Percentiles rank a stretch among this genome's conserved stretches.
Conservation (phyloP, 2,888 invertebrate species). For the Megastigmus dorsalis region DNA sequence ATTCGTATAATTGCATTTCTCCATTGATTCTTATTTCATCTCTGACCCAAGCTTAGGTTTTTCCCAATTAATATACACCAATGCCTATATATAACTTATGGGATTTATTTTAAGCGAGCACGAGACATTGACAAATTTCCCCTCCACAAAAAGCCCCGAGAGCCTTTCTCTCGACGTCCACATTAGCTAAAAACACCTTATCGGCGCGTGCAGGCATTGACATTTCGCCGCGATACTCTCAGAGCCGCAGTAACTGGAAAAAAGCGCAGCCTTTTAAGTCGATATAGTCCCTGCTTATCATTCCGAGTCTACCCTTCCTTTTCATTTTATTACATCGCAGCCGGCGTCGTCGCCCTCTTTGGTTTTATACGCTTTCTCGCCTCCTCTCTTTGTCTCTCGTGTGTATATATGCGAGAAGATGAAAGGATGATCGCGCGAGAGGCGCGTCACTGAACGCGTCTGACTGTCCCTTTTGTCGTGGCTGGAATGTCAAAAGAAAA, state of each 20-base stretch:
- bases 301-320: too few relatives aligned
- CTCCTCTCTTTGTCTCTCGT: constrained; percentile 31
- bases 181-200: neutral
- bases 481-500: constrained; percentile 26
- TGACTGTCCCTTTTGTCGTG: constrained; percentile 6
- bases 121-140: too few relatives aligned
- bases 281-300: constrained; percentile 4
- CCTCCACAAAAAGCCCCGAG: too few relatives aligned
- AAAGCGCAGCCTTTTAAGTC: constrained; percentile 19
- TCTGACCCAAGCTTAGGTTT: too few relatives aligned
- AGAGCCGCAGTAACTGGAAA: too few relatives aligned
- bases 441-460: neutral
- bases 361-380: constrained; percentile 22
- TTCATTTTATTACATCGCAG: too few relatives aligned
- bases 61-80: too few relatives aligned
- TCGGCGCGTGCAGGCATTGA: neutral
- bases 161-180: neutral
- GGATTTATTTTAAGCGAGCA: too few relatives aligned
- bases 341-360: neutral
- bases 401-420: too few relatives aligned
- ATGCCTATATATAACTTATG: too few relatives aligned
- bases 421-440: constrained; percentile 15
- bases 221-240: neutral
- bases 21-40: too few relatives aligned
- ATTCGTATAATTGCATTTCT: too few relatives aligned